phyloP scores from a whole-genome alignment of 2,113 vertebrate genomes.

The Microtus oregoni region DNA sequence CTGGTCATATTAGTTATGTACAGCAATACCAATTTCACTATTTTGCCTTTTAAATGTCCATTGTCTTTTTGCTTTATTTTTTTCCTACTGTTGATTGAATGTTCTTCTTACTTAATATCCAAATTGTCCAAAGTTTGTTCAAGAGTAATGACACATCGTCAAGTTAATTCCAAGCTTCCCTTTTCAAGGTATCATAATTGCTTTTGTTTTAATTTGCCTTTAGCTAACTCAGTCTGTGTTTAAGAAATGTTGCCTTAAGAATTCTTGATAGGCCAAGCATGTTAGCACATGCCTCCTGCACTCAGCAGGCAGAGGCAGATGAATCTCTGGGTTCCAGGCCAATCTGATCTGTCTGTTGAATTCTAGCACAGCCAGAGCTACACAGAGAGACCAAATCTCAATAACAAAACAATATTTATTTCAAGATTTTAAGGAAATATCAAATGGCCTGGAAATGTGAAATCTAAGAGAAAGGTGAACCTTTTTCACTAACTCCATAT shows the following conservation, averaged over 20 bases:
- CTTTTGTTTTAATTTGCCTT: conserved; percentile 40
- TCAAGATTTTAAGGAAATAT: not conserved
- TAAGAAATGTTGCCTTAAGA: not conserved
- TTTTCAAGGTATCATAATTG: conserved; percentile 4
- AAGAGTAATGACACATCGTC: not conserved
- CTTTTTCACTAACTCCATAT: not conserved
- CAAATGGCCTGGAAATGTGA: not conserved
- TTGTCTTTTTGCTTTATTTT: not conserved
- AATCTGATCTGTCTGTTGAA: not conserved
- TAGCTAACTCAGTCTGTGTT: not conserved
- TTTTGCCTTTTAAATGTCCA: not conserved
- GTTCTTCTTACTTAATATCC: conserved; percentile 45
- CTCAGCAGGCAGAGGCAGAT: not conserved
- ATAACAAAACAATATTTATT: not conserved
- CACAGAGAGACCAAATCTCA: not conserved
- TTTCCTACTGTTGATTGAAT: not conserved
- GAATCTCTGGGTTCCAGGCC: not conserved
- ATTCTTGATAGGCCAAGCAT: not conserved
- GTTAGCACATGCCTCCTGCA: not conserved
- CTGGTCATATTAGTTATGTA: not conserved
- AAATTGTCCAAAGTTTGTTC: not conserved
- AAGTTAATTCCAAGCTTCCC: not conserved
- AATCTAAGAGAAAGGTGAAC: not conserved
- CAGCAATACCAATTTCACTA: not conserved
- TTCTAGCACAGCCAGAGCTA: not conserved